Base-by-base conservation (phyloP, 2,888 invertebrate species). In the Cotesia congregata region DNA sequence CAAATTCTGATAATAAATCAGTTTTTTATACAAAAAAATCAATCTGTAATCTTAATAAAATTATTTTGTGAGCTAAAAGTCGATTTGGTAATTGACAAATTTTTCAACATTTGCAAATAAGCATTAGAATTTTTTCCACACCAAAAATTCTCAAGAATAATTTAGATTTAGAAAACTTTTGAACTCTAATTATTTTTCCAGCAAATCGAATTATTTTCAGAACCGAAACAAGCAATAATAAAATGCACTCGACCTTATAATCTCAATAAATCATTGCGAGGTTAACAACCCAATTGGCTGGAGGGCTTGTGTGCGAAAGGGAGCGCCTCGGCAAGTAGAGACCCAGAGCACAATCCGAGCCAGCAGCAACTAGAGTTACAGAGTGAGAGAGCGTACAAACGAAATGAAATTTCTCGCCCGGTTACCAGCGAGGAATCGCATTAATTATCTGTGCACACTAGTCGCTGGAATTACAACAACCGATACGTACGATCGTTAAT, bases 391-490 rank as follows among this genome's bases (percentile, higher is more conserved):
- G 38, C 6, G 41, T 69, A 50, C 30, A 50, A 62, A 71, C 30
- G 67, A 76, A 76, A 76, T 72, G 72, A 76, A 76, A 72, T 76
- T 76, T 76, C 76, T 76, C 72, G 76, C 67, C 67, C 67, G 76
- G 76, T 72, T 72, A 76, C 41, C 72, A 62, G 38, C 74, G 74
- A 74, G 71, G 71, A 71, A 74, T 77, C 74, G 74, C 71, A 77
- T 77, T 74, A 77, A 77, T 77, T 77, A 77, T 77, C 74, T 39
- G 50, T 67, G 74, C 72, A 64, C 50, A 59, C 61, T 74, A 76
- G 67, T 69, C 76, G 77, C 75, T 69, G 79, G 75, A 79, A 79
- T 79, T 79, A 78, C 79, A 74, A 69, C 76, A 50, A 50, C 50
- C 77, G 60, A 75, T 72, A 68, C 68, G 61, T 20, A 67, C 67